Evolutionary conservation across 1,140 invertebrate species (phyloP).

Genomic region (Drosophila carrolli): DNA sequence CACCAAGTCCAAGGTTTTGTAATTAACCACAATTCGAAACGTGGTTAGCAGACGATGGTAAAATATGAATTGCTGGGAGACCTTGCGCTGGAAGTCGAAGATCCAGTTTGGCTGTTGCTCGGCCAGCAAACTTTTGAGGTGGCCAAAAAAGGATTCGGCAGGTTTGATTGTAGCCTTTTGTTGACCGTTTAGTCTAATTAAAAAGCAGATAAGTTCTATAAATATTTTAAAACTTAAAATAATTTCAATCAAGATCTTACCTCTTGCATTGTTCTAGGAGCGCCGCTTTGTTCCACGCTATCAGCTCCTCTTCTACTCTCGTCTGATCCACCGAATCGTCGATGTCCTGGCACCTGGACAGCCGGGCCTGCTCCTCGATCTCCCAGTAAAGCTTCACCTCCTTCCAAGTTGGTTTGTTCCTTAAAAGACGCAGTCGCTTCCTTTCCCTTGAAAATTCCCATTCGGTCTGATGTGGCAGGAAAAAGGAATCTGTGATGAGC

Average conservation of each 20-base stretch:
- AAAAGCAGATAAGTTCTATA: background rate
- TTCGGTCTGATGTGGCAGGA: slow-evolving; percentile 12
- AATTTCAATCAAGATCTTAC: background rate
- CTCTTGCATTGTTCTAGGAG: slow-evolving; percentile 5
- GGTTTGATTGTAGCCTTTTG: background rate
- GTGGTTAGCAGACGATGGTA: slow-evolving; percentile 34
- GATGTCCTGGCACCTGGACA: background rate
- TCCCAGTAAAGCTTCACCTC: slow-evolving; percentile 50
- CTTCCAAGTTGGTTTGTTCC: slow-evolving; percentile 18
- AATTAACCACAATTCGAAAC: slow-evolving; percentile 45
- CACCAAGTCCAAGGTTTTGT: slow-evolving; percentile 27
- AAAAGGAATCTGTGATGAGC: slow-evolving; percentile 33
- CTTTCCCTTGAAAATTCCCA: slow-evolving; percentile 18
- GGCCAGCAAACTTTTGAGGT: slow-evolving; percentile 11
- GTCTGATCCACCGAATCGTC: slow-evolving; percentile 9
- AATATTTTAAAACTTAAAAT: background rate
- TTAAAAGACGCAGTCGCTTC: slow-evolving; percentile 20
- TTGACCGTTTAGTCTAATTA: background rate
- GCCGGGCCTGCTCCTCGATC: slow-evolving; percentile 12
- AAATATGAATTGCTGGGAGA: slow-evolving; percentile 45
- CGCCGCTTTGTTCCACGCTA: background rate
- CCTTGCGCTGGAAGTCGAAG: slow-evolving; percentile 48
- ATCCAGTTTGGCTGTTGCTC: slow-evolving; percentile 51
- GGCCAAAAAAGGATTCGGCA: slow-evolving; percentile 16
- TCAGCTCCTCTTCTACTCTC: background rate